Conservation (phyloP, 2,888 invertebrate species). For the Ypsolopha scabrella region DNA sequence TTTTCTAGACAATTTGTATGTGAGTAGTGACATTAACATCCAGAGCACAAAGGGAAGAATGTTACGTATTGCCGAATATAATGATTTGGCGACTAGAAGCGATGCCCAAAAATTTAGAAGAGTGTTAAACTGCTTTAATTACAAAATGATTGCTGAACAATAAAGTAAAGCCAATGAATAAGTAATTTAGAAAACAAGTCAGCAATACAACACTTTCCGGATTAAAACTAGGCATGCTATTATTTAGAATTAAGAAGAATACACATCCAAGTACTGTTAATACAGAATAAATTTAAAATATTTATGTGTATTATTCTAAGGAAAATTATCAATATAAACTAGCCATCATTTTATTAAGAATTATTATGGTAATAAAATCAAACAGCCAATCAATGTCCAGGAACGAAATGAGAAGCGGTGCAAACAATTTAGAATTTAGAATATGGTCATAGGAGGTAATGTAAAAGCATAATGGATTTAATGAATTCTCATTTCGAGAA, state of each 20-base stretch:
- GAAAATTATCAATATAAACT: too few relatives aligned
- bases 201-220: constrained; percentile 45
- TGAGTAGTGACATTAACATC: background rate
- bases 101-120: constrained; percentile 44
- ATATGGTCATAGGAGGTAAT: too few relatives aligned
- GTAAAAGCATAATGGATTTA: too few relatives aligned
- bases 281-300: too few relatives aligned
- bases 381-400: background rate
- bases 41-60: constrained; percentile 3
- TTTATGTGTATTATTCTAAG: too few relatives aligned
- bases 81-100: constrained; percentile 36
- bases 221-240: constrained; percentile 4
- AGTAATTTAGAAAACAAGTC: constrained; percentile 30
- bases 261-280: background rate
- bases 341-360: too few relatives aligned
- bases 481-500: too few relatives aligned
- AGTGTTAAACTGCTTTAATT: constrained; percentile 11
- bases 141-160: constrained; percentile 15
- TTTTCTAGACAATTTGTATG: background rate
- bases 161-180: constrained; percentile 40
- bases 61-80: constrained; percentile 57
- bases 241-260: background rate
- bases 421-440: background rate
- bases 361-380: background rate
- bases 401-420: background rate